Evolutionary conservation across 1,140 invertebrate genomes (phyloP).

Genomic region (Oppia nitens): DNA sequence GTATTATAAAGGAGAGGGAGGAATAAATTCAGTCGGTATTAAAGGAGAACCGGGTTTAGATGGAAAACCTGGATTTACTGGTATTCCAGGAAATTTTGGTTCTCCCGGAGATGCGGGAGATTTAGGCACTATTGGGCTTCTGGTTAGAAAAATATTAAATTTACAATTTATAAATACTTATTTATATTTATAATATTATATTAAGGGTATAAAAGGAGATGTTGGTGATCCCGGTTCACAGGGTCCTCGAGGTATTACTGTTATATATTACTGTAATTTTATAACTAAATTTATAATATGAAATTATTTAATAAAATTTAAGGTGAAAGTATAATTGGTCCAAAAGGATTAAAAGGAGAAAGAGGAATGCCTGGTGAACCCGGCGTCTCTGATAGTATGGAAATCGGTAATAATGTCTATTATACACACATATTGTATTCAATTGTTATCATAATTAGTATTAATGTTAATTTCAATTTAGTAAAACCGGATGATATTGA

Average conservation of each 20-base stretch:
- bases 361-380: constrained; percentile 44
- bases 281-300: constrained; percentile 29
- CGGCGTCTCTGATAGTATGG: constrained; percentile 36
- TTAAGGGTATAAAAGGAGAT: constrained; percentile 27
- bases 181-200: constrained; percentile 27
- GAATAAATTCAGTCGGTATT: constrained; percentile 3
- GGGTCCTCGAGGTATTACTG: neutral
- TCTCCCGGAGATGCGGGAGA: constrained; percentile 32
- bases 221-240: neutral
- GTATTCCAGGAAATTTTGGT: constrained; percentile 28
- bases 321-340: neutral
- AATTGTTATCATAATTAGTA: neutral
- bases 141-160: constrained; percentile 33
- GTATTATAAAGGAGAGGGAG: neutral
- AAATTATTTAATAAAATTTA: neutral
- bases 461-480: neutral
- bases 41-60: constrained; percentile 31
- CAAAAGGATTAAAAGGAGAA: constrained; percentile 37
- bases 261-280: constrained; percentile 28
- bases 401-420: too few species aligned
- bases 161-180: constrained; percentile 30
- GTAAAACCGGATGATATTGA: neutral
- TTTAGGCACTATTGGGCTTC: constrained; percentile 34
- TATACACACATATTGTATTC: neutral
- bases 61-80: constrained; percentile 38